Percentiles rank a stretch among this genome's conserved stretches.
Evolutionary conservation across 2,888 invertebrate genomes (phyloP).

Genomic region (Drosophila mimica): DNA sequence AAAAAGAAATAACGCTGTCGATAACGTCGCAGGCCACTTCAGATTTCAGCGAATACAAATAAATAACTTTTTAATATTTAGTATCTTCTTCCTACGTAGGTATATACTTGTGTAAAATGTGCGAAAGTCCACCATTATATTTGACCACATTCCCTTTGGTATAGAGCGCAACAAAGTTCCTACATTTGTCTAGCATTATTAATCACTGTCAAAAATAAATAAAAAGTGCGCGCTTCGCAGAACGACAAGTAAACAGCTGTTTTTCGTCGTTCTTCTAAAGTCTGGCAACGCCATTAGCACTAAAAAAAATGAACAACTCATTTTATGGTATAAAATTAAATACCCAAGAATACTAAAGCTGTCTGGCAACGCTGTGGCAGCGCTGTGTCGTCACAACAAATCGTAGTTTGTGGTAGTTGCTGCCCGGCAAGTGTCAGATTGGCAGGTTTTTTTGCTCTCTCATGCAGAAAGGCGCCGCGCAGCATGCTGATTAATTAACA

Average conservation of each 20-base stretch:
- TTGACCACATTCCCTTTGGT: no score
- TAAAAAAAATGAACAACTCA: neutral
- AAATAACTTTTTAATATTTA: neutral
- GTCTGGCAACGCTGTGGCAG: conserved; percentile 38
- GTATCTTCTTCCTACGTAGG: neutral
- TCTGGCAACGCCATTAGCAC: neutral
- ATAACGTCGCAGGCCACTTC: conserved; percentile 39
- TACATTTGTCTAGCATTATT: conserved; percentile 86
- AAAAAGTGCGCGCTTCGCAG: conserved; percentile 7
- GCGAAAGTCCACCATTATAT: neutral
- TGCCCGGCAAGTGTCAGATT: conserved; percentile 59
- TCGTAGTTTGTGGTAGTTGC: conserved; percentile 46
- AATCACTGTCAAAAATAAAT: conserved; percentile 7
- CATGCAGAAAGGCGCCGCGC: conserved; percentile 39
- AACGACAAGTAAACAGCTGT: conserved; percentile 45
- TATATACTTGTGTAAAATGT: neutral
- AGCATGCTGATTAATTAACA: conserved; percentile 61
- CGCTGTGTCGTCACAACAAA: conserved; percentile 46
- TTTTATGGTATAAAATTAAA: no score
- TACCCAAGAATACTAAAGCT: neutral
- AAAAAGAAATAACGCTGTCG: conserved; percentile 25
- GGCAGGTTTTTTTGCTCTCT: conserved; percentile 23
- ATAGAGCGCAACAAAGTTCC: no score
- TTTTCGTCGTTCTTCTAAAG: conserved; percentile 6
- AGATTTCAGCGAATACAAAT: conserved; percentile 35